phyloP scores from a whole-genome alignment of 2,888 invertebrate genomes.

The Osedax fenrisi region DNA sequence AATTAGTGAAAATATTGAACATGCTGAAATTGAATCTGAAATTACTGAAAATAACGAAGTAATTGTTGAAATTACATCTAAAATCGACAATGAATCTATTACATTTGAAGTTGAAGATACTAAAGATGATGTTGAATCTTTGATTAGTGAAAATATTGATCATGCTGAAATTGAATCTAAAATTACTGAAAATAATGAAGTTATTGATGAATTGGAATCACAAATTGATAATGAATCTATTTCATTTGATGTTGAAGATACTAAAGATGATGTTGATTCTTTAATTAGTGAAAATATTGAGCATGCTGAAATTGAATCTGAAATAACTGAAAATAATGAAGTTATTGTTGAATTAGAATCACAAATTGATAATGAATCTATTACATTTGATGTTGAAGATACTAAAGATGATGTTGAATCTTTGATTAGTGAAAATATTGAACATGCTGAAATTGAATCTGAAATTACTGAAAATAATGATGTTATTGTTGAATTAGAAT shows the following conservation, averaged over 20 bases:
- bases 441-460: neutral
- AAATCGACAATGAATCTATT: neutral
- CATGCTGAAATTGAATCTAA: neutral
- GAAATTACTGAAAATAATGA: neutral
- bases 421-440: neutral
- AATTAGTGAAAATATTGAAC: neutral
- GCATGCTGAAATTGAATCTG: neutral
- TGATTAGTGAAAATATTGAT: neutral
- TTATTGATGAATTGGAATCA: neutral
- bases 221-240: neutral
- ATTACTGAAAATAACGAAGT: neutral
- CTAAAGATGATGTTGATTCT: neutral
- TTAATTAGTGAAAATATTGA: neutral
- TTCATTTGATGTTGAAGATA: neutral
- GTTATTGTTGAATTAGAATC: neutral
- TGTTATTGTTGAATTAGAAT: neutral
- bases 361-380: neutral
- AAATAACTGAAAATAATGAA: neutral
- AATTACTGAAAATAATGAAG: neutral
- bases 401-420: neutral
- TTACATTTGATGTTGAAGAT: neutral
- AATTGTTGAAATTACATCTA: neutral
- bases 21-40: neutral
- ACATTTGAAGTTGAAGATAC: neutral
- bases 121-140: neutral